Conservation (phyloP, 2,113 vertebrate genomes). For the Pollimyrus isidori region DNA sequence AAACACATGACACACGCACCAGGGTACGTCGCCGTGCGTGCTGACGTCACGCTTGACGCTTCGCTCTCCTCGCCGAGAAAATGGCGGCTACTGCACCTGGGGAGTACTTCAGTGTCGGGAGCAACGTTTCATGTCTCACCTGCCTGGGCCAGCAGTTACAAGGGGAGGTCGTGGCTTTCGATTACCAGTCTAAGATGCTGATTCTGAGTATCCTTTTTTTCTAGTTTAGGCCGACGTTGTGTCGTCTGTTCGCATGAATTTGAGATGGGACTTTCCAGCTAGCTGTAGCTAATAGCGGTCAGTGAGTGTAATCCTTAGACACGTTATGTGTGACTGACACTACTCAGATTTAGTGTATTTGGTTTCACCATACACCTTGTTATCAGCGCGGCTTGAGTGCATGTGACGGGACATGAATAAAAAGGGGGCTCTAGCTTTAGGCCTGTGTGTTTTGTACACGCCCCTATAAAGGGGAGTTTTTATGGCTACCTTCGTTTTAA, state of each 20-base stretch:
- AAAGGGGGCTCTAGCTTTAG: not conserved
- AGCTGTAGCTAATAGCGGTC: not conserved
- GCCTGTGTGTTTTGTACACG: not conserved
- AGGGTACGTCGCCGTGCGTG: constrained; percentile 54
- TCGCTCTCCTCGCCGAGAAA: constrained; percentile 74
- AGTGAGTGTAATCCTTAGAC: not conserved
- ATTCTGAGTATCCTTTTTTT: constrained; percentile 73
- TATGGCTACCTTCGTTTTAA: not conserved
- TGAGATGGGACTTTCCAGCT: not conserved
- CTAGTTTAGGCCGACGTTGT: not conserved
- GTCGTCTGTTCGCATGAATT: not conserved
- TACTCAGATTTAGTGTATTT: not conserved
- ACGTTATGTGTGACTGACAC: not conserved
- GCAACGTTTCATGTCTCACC: constrained; percentile 85
- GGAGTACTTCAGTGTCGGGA: constrained; percentile 92
- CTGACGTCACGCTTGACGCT: constrained; percentile 63
- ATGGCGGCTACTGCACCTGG: constrained; percentile 98
- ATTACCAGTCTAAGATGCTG: constrained; percentile 79
- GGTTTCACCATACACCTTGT: not conserved
- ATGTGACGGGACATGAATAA: not conserved
- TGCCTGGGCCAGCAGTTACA: constrained; percentile 74
- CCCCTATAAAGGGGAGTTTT: not conserved
- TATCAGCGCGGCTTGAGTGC: not conserved
- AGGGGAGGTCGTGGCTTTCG: constrained; percentile 75
- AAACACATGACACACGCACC: not conserved